phyloP scores from a whole-genome alignment of 2,888 invertebrate genomes.

The Drosophila tripunctata region DNA sequence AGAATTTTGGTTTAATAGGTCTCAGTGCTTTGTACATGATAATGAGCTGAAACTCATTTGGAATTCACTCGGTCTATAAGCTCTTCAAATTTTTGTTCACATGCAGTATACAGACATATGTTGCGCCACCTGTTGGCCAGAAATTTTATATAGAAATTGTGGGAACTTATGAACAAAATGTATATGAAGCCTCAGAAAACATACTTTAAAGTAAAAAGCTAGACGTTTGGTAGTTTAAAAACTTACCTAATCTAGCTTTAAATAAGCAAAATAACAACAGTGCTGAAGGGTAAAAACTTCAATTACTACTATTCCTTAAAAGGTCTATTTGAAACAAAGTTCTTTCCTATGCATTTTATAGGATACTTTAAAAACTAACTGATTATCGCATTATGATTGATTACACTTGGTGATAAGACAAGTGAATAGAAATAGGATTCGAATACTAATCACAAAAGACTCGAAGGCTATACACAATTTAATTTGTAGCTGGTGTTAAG shows the following conservation, averaged over 20 bases:
- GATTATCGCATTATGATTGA: slow-evolving; percentile 34
- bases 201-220: neutral
- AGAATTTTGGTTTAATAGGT: slow-evolving; percentile 46
- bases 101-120: neutral
- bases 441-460: slow-evolving; percentile 15
- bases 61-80: neutral
- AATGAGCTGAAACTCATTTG: slow-evolving; percentile 38
- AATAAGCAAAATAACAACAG: too few relatives aligned
- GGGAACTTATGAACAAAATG: too few relatives aligned
- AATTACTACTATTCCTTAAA: neutral
- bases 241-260: too few relatives aligned
- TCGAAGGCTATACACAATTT: slow-evolving; percentile 35
- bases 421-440: slow-evolving; percentile 31
- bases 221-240: too few relatives aligned
- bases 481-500: slow-evolving; percentile 45
- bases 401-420: slow-evolving; percentile 16
- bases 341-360: neutral
- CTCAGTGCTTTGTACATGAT: slow-evolving; percentile 38
- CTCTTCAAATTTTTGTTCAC: neutral
- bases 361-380: slow-evolving; percentile 3
- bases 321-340: too few relatives aligned
- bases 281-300: too few relatives aligned
- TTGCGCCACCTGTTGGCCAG: slow-evolving; percentile 11
- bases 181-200: too few relatives aligned
- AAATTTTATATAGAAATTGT: neutral